Evolutionary conservation across 1,140 invertebrate species (phyloP).

Genomic region (Drosophila sechellia): DNA sequence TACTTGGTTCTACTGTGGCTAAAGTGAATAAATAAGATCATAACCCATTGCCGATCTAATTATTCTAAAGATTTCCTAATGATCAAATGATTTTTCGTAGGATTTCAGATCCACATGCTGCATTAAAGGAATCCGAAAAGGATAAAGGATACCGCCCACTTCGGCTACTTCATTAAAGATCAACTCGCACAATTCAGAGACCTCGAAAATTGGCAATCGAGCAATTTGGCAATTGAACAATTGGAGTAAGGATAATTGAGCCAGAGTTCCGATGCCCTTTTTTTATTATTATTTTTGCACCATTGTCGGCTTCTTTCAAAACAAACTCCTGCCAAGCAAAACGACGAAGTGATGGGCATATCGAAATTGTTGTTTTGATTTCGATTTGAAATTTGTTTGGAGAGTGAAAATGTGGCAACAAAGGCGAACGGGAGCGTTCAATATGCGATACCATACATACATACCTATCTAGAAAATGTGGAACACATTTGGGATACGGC

Average conservation of each 20-base stretch:
- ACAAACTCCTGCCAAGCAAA: conserved; percentile 38
- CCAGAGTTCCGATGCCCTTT: conserved; percentile 9
- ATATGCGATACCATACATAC: too few relatives aligned
- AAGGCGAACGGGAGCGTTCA: conserved; percentile 5
- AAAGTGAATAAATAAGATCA: too few relatives aligned
- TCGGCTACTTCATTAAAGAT: conserved; percentile 43
- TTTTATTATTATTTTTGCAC: neutral
- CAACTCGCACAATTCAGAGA: conserved; percentile 8
- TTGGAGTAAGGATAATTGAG: conserved; percentile 23
- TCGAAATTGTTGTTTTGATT: conserved; percentile 77
- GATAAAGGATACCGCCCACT: conserved; percentile 14
- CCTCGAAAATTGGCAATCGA: conserved; percentile 3
- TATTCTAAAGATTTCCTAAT: neutral
- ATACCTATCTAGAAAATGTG: neutral
- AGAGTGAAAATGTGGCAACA: conserved; percentile 26
- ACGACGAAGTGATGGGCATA: conserved; percentile 50
- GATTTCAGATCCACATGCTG: neutral
- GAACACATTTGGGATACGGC: neutral
- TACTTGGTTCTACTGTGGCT: too few relatives aligned
- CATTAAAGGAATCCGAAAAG: neutral
- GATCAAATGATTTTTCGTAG: neutral
- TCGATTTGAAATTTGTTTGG: conserved; percentile 66
- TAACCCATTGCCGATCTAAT: neutral
- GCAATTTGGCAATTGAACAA: conserved; percentile 20
- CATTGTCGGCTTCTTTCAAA: conserved; percentile 55